Evolutionary conservation across 2,113 vertebrate species (phyloP).

Genomic region (Vulpes lagopus): DNA sequence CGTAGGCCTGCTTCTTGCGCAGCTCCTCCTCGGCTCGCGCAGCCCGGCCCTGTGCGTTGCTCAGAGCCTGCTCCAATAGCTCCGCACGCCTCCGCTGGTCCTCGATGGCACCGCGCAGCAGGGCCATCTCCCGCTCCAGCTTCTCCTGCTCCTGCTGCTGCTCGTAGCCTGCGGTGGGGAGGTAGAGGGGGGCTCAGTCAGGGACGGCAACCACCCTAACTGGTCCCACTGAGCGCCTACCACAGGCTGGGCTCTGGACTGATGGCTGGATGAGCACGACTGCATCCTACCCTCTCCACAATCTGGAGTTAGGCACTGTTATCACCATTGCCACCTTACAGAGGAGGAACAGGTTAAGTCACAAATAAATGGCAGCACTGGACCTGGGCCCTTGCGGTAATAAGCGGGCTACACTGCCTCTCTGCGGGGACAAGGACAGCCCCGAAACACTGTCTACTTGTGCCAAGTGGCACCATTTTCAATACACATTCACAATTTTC

Average conservation of each 20-base stretch:
- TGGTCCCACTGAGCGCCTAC: not conserved
- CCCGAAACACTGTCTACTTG: not conserved
- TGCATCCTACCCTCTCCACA: not conserved
- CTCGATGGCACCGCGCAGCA: slow-evolving; percentile 91
- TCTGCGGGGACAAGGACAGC: not conserved
- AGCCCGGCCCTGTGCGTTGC: slow-evolving; percentile 91
- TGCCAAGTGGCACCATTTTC: not conserved
- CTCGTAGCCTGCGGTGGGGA: slow-evolving; percentile 90
- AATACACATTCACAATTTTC: not conserved
- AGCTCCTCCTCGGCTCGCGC: slow-evolving; percentile 95
- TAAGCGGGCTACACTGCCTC: not conserved
- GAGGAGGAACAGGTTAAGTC: not conserved
- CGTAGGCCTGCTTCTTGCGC: slow-evolving; percentile 94
- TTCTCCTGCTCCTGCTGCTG: slow-evolving; percentile 94
- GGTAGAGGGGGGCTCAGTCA: not conserved
- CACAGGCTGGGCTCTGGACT: not conserved
- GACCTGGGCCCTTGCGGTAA: not conserved
- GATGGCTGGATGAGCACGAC: not conserved
- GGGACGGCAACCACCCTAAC: accelerated
- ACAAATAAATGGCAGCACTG: not conserved
- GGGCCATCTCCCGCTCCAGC: slow-evolving; percentile 91
- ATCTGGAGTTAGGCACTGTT: not conserved
- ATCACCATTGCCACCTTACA: not conserved
- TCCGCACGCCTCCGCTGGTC: slow-evolving; percentile 94
- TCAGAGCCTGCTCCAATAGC: slow-evolving; percentile 94